Evolutionary conservation across 1,140 invertebrate genomes (phyloP).

Genomic region (Bacillus rossius): DNA sequence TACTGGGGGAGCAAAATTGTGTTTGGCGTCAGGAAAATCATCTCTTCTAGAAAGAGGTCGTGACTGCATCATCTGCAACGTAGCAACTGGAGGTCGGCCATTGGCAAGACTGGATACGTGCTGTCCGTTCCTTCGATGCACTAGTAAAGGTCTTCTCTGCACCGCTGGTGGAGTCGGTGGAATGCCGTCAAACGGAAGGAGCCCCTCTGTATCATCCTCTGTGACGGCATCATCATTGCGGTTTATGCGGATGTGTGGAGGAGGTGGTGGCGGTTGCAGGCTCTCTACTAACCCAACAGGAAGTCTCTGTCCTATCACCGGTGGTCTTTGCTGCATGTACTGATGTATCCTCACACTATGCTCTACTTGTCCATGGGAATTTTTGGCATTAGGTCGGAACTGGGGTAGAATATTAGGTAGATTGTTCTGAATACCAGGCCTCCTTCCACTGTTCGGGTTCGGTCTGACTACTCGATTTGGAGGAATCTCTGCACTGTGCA

Average conservation of each 20-base stretch:
- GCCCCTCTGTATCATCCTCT: background rate
- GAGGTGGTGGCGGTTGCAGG: slow-evolving; percentile 46
- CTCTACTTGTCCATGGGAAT: slow-evolving; percentile 5
- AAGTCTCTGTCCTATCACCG: slow-evolving; percentile 16
- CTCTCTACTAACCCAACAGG: slow-evolving; percentile 40
- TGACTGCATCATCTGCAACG: slow-evolving; percentile 57
- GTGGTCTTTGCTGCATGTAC: too few relatives aligned
- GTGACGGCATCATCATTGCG: slow-evolving; percentile 1
- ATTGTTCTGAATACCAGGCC: slow-evolving; percentile 24
- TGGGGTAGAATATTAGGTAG: slow-evolving; percentile 65
- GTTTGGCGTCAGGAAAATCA: slow-evolving; percentile 3
- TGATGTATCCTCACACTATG: background rate
- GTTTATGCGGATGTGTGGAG: slow-evolving; percentile 11
- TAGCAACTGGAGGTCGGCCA: slow-evolving; percentile 39
- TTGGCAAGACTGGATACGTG: slow-evolving; percentile 22
- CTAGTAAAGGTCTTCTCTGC: slow-evolving; percentile 9
- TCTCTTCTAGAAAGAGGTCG: background rate
- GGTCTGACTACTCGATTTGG: too few relatives aligned
- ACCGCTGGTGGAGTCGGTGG: background rate
- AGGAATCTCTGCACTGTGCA: too few relatives aligned
- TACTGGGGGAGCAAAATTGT: background rate
- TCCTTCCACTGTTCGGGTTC: too few relatives aligned
- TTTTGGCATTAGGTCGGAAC: slow-evolving; percentile 55
- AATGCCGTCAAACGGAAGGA: background rate
- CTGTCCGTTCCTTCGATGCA: slow-evolving; percentile 22